phyloP scores from a whole-genome alignment of 1,140 invertebrate species.

The Temnothorax curvispinosus region DNA sequence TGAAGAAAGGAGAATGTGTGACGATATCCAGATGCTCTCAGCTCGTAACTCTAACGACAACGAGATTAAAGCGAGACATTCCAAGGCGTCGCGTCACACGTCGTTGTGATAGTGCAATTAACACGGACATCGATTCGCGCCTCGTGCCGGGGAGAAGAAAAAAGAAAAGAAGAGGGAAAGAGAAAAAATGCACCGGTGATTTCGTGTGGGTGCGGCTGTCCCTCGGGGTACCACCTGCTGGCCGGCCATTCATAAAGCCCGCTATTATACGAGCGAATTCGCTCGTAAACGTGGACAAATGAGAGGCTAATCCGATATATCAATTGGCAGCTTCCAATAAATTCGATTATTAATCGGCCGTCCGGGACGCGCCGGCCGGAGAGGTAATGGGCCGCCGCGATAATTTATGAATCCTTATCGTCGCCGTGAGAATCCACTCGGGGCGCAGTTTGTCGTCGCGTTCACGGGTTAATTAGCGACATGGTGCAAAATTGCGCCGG shows the following conservation, averaged over 20 bases:
- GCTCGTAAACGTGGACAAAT: slow-evolving; percentile 66
- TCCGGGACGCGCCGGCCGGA: slow-evolving; percentile 37
- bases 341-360: slow-evolving; percentile 60
- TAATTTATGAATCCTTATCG: slow-evolving; percentile 59
- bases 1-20: not conserved
- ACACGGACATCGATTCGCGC: slow-evolving; percentile 27
- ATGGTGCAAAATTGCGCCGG: slow-evolving; percentile 31
- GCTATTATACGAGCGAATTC: slow-evolving; percentile 60
- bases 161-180: not conserved
- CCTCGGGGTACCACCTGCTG: slow-evolving; percentile 57
- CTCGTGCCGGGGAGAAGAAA: not conserved
- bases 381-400: slow-evolving; percentile 38
- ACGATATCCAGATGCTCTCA: slow-evolving; percentile 56
- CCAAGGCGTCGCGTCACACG: slow-evolving; percentile 11
- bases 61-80: slow-evolving; percentile 23
- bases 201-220: slow-evolving; percentile 32
- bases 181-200: slow-evolving; percentile 9
- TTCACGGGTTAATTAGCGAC: slow-evolving; percentile 56
- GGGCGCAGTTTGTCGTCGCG: slow-evolving; percentile 43
- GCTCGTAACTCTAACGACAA: slow-evolving; percentile 8
- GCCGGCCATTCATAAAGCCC: slow-evolving; percentile 54
- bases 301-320: slow-evolving; percentile 66
- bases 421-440: slow-evolving; percentile 28
- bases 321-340: slow-evolving; percentile 65
- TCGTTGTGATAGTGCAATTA: slow-evolving; percentile 43